Conservation (phyloP, 2,113 vertebrate species). For the Dicentrarchus labrax region DNA sequence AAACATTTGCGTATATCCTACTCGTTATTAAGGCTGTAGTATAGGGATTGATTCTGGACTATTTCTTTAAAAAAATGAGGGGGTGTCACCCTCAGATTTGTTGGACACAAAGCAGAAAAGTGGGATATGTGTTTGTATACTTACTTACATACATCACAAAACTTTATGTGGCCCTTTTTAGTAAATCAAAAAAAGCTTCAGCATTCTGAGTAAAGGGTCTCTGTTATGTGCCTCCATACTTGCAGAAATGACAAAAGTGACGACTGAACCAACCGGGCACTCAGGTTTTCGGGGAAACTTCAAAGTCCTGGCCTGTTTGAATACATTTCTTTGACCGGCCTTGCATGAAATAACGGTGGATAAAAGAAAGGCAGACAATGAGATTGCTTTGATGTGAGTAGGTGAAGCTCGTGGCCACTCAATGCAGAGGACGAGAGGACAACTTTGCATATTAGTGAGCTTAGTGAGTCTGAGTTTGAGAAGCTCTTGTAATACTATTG, state of each 20-base stretch:
- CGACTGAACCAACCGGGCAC: constrained; percentile 17
- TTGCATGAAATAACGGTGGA: constrained; percentile 52
- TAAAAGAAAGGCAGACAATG: constrained; percentile 62
- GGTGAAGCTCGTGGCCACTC: constrained; percentile 50
- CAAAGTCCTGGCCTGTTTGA: constrained; percentile 60
- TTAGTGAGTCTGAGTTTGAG: constrained; percentile 42
- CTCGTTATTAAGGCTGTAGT: not conserved
- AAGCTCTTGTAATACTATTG: constrained; percentile 38
- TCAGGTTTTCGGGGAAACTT: constrained; percentile 47
- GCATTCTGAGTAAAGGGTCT: not conserved
- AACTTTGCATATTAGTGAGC: constrained; percentile 59
- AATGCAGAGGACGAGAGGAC: constrained; percentile 27
- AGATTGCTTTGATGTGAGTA: constrained; percentile 69
- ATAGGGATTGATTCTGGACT: not conserved
- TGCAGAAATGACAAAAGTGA: constrained; percentile 43
- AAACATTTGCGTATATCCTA: not conserved
- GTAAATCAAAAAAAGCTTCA: not conserved
- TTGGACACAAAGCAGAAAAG: not conserved
- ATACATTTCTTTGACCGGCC: constrained; percentile 52
- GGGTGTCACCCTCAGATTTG: not conserved
- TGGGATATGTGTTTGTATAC: not conserved
- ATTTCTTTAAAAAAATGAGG: not conserved
- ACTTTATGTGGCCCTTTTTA: not conserved
- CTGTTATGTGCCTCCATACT: constrained; percentile 25
- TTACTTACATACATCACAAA: constrained; percentile 5